A percentile compares a stretch with the other conserved stretches of the same genome.
These are phyloP conservation scores for Papilio protenor DNA, from an alignment of 2,888 invertebrate species.

Conservation along the genomic window DNA sequence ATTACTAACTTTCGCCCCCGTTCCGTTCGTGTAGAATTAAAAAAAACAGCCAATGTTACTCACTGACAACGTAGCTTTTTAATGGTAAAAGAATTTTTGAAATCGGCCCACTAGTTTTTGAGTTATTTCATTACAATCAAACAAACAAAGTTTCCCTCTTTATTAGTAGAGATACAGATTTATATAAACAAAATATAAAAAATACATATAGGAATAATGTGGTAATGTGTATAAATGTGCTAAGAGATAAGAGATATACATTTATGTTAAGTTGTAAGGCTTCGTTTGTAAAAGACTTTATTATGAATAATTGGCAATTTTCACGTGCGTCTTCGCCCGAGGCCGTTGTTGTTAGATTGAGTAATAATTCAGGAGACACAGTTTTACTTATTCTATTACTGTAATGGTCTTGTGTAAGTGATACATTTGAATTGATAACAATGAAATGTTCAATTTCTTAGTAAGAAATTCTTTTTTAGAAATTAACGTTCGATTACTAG, in stretches of 20 bases:
- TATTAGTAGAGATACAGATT: too few relatives aligned
- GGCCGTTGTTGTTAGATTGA: slow-evolving; percentile 76
- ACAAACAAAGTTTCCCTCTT: background rate
- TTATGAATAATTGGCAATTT: slow-evolving; percentile 83
- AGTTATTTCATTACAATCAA: background rate
- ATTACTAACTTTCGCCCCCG: background rate
- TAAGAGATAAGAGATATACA: slow-evolving; percentile 34
- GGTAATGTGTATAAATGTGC: background rate
- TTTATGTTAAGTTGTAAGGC: slow-evolving; percentile 55
- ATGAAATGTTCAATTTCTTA: background rate
- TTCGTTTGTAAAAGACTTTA: slow-evolving; percentile 67
- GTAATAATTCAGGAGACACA: slow-evolving; percentile 73
- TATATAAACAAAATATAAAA: background rate
- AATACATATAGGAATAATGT: background rate
- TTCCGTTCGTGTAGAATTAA: too few relatives aligned
- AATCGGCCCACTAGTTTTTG: too few relatives aligned
- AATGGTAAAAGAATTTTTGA: too few relatives aligned
- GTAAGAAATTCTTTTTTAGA: too few relatives aligned
- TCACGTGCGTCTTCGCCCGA: slow-evolving; percentile 76
- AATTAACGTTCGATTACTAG: too few relatives aligned
- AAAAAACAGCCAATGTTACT: background rate
- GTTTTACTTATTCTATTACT: slow-evolving; percentile 73
- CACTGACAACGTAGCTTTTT: too few relatives aligned
- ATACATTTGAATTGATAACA: slow-evolving; percentile 23
- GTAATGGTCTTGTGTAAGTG: slow-evolving; percentile 64